These are phyloP conservation scores for Gavialis gangeticus DNA, from an alignment of 2,113 vertebrate genomes.

Conservation along the genomic window DNA sequence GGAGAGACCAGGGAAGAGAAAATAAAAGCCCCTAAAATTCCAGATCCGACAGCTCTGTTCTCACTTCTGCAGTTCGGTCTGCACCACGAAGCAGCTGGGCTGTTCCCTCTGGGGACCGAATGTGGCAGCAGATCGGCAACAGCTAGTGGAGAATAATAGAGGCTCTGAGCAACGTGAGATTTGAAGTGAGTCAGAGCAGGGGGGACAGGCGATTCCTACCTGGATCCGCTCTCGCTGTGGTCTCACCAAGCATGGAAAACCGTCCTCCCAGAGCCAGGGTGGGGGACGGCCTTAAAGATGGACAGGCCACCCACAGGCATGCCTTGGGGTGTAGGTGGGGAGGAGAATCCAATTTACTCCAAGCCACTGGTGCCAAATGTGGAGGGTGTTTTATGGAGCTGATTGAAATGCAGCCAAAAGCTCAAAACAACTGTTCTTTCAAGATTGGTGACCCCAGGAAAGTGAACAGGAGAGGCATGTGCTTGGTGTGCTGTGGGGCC, in stretches of 20 bases:
- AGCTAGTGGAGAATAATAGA: background rate
- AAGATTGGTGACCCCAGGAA: background rate
- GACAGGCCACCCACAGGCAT: background rate
- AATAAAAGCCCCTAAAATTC: background rate
- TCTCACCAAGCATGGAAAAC: background rate
- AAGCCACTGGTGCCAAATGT: background rate
- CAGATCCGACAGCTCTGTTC: background rate
- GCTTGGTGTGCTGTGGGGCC: background rate
- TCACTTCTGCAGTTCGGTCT: background rate
- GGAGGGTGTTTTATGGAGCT: too few species aligned
- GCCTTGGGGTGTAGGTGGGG: background rate
- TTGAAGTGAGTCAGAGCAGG: background rate
- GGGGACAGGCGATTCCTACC: background rate
- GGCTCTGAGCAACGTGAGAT: fast-evolving
- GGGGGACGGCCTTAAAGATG: background rate
- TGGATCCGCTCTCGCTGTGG: background rate
- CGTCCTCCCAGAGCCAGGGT: background rate
- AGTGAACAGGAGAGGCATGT: constrained; percentile 35
- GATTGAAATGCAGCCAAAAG: background rate
- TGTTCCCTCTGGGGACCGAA: background rate
- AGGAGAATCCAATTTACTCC: background rate
- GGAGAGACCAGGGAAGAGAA: background rate
- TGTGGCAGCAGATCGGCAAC: background rate
- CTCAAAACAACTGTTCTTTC: background rate
- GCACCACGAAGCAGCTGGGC: background rate